Percentiles rank a stretch among this genome's conserved stretches.
Evolutionary conservation across 2,797 vertebrate species (phyloP).

Genomic region (Tolypeutes matacus): DNA sequence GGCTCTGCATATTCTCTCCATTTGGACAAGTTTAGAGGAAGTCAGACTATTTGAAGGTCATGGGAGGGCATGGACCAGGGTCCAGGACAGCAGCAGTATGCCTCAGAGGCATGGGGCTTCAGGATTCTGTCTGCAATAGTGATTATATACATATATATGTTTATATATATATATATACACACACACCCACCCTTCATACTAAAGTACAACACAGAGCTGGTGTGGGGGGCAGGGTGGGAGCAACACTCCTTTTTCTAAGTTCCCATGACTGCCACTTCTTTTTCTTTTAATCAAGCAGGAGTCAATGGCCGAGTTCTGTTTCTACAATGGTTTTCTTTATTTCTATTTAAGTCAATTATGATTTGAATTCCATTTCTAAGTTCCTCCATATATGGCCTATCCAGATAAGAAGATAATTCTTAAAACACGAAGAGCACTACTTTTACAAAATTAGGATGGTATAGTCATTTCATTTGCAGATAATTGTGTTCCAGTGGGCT

Average conservation of each 20-base stretch:
- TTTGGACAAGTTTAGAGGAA: neutral
- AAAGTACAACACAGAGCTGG: too few species aligned
- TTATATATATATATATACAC: too few species aligned
- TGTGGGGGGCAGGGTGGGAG: rapidly evolving
- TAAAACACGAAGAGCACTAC: neutral
- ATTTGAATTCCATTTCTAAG: slow-evolving; percentile 20
- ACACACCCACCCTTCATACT: rapidly evolving
- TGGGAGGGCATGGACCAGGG: neutral
- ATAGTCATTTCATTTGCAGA: neutral
- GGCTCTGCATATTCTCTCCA: neutral
- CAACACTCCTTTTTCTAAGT: rapidly evolving
- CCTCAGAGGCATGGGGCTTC: neutral
- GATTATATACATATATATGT: too few species aligned
- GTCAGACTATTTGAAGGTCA: neutral
- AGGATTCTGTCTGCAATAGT: too few species aligned
- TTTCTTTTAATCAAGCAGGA: neutral
- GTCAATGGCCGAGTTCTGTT: neutral
- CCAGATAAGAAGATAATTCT: neutral
- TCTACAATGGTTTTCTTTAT: neutral
- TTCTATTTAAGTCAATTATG: slow-evolving; percentile 23
- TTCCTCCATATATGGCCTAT: neutral
- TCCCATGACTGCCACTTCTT: neutral
- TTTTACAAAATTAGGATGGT: neutral
- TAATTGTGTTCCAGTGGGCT: neutral
- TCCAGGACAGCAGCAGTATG: neutral